Percentiles rank a stretch among this genome's conserved stretches.
These are phyloP conservation scores for Girardinus metallicus DNA, from an alignment of 2,797 vertebrate species.

Conservation along the genomic window DNA sequence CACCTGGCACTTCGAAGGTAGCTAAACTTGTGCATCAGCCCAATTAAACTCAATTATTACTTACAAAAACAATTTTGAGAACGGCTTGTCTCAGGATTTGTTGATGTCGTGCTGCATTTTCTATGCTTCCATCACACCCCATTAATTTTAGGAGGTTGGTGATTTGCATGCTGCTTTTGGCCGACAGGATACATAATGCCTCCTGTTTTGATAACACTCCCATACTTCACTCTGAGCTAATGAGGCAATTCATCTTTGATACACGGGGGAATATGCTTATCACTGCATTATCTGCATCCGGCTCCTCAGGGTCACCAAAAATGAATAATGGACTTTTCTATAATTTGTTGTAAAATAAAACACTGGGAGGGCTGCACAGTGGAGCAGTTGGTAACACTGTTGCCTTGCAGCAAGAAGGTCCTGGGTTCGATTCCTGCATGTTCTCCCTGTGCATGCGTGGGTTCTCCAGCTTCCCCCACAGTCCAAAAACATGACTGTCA, in stretches of 20 bases:
- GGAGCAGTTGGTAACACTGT: no score
- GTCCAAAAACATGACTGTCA: no score
- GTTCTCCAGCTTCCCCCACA: no score
- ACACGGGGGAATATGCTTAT: slow-evolving; percentile 66
- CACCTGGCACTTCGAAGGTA: slow-evolving; percentile 9
- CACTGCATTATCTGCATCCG: slow-evolving; percentile 62
- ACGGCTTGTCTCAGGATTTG: slow-evolving; percentile 28
- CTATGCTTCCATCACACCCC: slow-evolving; percentile 37
- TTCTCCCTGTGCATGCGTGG: no score
- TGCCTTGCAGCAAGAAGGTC: no score
- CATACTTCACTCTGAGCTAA: slow-evolving; percentile 64
- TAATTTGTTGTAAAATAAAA: slow-evolving; percentile 39
- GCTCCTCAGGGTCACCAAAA: slow-evolving; percentile 44
- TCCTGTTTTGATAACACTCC: slow-evolving; percentile 58
- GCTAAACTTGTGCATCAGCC: slow-evolving; percentile 24
- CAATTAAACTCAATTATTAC: slow-evolving; percentile 46
- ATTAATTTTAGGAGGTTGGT: slow-evolving; percentile 58
- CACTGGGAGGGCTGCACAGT: no score
- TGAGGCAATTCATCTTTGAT: slow-evolving; percentile 76
- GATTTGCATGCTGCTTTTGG: slow-evolving; percentile 60
- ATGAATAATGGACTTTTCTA: slow-evolving; percentile 65
- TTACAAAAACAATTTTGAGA: slow-evolving; percentile 36
- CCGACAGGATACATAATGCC: slow-evolving; percentile 70
- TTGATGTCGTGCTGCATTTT: slow-evolving; percentile 39
- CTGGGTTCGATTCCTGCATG: no score